A percentile compares a stretch with the other conserved stretches of the same genome.
phyloP scores from a whole-genome alignment of 2,888 invertebrate species.

The Polyommatus iphigenia region DNA sequence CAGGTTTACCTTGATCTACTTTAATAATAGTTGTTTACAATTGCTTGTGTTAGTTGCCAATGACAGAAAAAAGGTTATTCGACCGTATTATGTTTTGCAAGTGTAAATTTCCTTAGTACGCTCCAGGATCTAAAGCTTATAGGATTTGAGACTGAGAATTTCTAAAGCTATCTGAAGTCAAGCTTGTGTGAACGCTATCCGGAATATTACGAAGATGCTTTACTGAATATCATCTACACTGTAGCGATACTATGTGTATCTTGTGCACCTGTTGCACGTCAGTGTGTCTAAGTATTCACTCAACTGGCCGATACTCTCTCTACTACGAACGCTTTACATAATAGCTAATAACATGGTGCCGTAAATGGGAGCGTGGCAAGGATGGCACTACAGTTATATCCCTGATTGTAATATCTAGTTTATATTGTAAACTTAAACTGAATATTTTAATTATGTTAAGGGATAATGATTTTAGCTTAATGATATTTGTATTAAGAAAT shows the following conservation, averaged over 20 bases:
- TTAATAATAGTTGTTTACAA: too few relatives aligned
- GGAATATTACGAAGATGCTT: background rate
- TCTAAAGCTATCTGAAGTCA: background rate
- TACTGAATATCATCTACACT: background rate
- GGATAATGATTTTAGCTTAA: background rate
- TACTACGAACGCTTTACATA: constrained; percentile 44
- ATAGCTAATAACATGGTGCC: constrained; percentile 27
- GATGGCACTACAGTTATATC: background rate
- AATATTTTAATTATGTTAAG: background rate
- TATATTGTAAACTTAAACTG: background rate
- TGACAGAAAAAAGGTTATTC: background rate
- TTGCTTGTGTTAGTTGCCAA: too few relatives aligned
- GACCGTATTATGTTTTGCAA: background rate
- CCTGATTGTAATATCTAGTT: background rate
- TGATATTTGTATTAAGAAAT: background rate
- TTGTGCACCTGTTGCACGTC: constrained; percentile 40
- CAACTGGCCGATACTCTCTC: constrained; percentile 45
- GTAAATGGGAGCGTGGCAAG: background rate
- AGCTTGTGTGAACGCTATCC: background rate
- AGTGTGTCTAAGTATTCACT: constrained; percentile 38
- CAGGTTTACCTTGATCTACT: too few relatives aligned
- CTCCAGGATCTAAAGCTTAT: background rate
- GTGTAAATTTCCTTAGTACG: background rate
- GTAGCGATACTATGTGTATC: constrained; percentile 3
- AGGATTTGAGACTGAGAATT: background rate